phyloP scores from a whole-genome alignment of 2,888 invertebrate species.

The Didymodactylos carnosus region DNA sequence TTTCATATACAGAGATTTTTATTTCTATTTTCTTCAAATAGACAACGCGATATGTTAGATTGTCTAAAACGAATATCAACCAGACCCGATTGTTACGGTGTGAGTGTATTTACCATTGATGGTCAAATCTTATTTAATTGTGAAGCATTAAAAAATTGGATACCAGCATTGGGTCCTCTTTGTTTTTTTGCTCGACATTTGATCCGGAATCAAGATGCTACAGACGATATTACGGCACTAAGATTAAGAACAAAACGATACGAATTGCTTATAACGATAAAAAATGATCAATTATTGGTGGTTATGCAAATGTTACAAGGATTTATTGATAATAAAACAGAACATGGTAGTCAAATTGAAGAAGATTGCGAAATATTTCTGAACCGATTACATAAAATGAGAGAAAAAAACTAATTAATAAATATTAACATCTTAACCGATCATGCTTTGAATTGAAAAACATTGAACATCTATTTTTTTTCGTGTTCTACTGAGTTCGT shows the following conservation, averaged over 20 bases:
- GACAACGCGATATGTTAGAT: background rate
- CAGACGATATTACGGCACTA: background rate
- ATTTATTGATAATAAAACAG: background rate
- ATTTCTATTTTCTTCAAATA: no score
- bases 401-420: background rate
- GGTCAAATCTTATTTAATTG: background rate
- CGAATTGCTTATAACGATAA: background rate
- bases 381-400: background rate
- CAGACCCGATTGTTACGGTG: background rate
- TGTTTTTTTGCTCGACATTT: background rate
- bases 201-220: background rate
- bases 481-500: no score
- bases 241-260: background rate
- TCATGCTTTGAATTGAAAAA: no score
- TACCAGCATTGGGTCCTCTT: background rate
- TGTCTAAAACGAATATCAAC: background rate
- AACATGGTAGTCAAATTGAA: background rate
- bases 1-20: background rate
- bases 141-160: background rate
- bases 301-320: background rate
- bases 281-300: background rate
- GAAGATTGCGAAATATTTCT: background rate
- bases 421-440: no score
- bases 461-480: no score
- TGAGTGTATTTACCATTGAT: background rate